Evolutionary conservation across 2,888 invertebrate genomes (phyloP).

Genomic region (Phalangium opilio): DNA sequence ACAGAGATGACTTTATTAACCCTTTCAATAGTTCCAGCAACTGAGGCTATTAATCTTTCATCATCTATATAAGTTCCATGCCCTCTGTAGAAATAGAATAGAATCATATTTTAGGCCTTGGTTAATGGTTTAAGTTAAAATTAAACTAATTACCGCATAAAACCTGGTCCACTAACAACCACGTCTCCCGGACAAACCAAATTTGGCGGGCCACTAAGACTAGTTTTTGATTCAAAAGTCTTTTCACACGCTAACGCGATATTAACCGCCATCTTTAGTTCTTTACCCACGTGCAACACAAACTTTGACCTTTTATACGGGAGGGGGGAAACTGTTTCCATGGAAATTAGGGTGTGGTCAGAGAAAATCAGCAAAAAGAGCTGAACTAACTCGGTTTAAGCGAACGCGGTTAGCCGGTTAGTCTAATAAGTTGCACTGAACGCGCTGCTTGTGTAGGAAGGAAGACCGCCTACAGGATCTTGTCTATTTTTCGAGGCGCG

Average conservation of each 20-base stretch:
- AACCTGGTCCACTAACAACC: slow-evolving; percentile 63
- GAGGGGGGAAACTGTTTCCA: too few species aligned
- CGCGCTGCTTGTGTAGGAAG: too few species aligned
- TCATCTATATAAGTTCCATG: slow-evolving; percentile 83
- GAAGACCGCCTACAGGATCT: too few species aligned
- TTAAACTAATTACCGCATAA: slow-evolving; percentile 50
- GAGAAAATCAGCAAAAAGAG: too few species aligned
- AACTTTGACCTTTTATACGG: too few species aligned
- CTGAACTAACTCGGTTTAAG: too few species aligned
- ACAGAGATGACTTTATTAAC: slow-evolving; percentile 90
- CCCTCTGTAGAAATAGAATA: slow-evolving; percentile 49
- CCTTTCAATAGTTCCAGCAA: slow-evolving; percentile 83
- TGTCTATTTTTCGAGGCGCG: too few species aligned
- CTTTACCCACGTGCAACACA: too few species aligned
- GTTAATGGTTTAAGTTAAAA: not conserved
- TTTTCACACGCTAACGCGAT: not conserved
- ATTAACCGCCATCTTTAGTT: not conserved
- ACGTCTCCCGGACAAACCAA: slow-evolving; percentile 66
- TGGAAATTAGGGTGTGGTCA: too few species aligned
- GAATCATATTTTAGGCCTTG: not conserved
- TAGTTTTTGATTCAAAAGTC: too few species aligned
- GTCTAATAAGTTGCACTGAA: too few species aligned
- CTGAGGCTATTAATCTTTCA: slow-evolving; percentile 70
- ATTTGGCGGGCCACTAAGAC: slow-evolving; percentile 7
- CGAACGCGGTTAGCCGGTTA: too few species aligned